Conservation (phyloP, 2,113 vertebrate species). For the Archocentrus centrarchus region DNA sequence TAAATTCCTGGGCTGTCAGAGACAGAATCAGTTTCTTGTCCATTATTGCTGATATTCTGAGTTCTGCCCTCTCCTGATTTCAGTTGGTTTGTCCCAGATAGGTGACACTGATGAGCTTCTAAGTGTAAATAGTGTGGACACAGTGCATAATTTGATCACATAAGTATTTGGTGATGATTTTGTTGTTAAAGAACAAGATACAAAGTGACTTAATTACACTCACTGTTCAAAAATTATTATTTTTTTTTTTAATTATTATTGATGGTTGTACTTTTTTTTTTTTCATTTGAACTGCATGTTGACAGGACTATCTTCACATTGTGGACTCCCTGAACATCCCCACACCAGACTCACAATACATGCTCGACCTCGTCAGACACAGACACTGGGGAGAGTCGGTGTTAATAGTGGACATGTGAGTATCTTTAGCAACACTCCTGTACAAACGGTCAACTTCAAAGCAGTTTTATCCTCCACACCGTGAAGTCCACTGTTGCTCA, state of each 20-base stretch:
- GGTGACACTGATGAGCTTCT: background rate
- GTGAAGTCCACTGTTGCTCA: background rate
- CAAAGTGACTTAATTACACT: rapidly evolving
- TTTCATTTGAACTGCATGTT: background rate
- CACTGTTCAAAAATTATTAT: rapidly evolving
- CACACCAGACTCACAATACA: conserved; percentile 84
- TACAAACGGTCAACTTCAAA: background rate
- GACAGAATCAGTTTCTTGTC: too few relatives aligned
- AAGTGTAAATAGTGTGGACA: background rate
- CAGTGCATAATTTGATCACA: background rate
- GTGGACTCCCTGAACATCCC: conserved; percentile 88
- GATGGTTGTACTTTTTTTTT: background rate
- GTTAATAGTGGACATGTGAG: conserved; percentile 88
- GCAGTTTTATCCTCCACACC: background rate
- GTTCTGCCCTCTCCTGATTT: background rate
- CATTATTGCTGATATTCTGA: too few relatives aligned
- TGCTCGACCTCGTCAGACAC: conserved; percentile 81
- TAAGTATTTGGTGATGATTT: background rate
- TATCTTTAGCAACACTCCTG: conserved; percentile 10
- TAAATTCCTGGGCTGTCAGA: too few relatives aligned
- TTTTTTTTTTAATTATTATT: background rate
- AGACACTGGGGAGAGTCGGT: conserved; percentile 87
- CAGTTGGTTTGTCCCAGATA: background rate
- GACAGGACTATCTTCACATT: conserved; percentile 84
- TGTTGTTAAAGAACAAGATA: background rate